Evolutionary conservation across 37 sponge, comb jelly and placozoan genomes (phyloP), one percentile per base, ranked within the genome.

Genomic region (Beroe forskalii): DNA sequence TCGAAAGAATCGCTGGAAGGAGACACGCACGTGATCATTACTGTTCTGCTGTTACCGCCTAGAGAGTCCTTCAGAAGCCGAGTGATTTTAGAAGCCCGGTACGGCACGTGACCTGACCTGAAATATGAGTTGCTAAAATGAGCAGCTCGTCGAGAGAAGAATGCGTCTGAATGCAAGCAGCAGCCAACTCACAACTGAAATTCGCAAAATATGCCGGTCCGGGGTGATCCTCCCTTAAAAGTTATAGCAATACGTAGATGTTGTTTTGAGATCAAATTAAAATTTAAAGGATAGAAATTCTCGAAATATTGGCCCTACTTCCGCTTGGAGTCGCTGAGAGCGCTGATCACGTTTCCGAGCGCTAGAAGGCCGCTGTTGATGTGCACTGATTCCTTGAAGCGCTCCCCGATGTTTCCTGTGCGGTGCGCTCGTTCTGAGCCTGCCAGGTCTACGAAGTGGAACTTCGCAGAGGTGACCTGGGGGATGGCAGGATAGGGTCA

Each of bases 361-460:
- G 93, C 93, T 27, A 93, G 89, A 4, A 93, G 80, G 0, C 93
- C 93, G 91, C 89, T 66, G 62, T 93, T 93, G 90, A 93, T 93
- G 89, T 91, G 92, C 4, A 93, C 90, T n/a, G 93, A 93, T 67
- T 93, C 95, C 90, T 92, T 95, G 61, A 95, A 93, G 42, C 95
- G 92, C 55, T 93, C 92, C 38, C 94, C 95, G 25, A 43, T 67
- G 86, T 92, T 95, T 24, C 92, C 93, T 20, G 95, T 93, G 17
- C 67, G 61, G 3, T 76, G 67, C 0, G 72, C 93, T 22, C 94
- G 42, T 80, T 94, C 94, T 32, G 94, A 93, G 23, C 93, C 94
- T 31, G 94, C 96, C 24, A 95, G 86, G 40, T 95, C 95, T 32
- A 95, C 95, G 89, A 95, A 95, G 76, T 93, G 93, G 28, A 95